Evolutionary conservation across 1,140 invertebrate species (phyloP).

Genomic region (Himalopsyche phryganea): DNA sequence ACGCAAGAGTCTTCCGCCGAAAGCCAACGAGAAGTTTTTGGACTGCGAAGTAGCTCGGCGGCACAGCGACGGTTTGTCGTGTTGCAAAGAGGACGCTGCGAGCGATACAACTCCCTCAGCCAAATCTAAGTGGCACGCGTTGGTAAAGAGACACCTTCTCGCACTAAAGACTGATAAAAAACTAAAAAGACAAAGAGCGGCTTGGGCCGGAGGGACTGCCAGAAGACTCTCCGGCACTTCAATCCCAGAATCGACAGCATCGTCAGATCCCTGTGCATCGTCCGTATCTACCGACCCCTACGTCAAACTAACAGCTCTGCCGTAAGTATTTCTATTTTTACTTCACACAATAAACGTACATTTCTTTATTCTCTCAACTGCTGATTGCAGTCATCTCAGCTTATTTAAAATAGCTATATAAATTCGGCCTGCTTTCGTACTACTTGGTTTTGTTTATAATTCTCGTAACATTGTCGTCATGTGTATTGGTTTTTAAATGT

Average conservation of each 20-base stretch:
- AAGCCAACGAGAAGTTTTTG: conserved; percentile 45
- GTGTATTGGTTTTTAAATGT: no score
- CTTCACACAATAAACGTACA: no score
- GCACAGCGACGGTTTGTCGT: conserved; percentile 55
- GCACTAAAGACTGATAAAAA: conserved; percentile 54
- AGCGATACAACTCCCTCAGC: conserved; percentile 52
- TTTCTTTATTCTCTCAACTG: no score
- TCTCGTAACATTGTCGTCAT: no score
- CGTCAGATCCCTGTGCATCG: conserved; percentile 8
- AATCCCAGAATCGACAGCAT: conserved; percentile 17
- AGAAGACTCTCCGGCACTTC: conserved; percentile 48
- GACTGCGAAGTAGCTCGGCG: conserved; percentile 54
- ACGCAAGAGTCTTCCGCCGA: conserved; percentile 49
- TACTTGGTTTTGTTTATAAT: no score
- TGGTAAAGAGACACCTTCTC: conserved; percentile 55
- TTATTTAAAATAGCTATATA: no score
- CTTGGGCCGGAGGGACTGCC: conserved; percentile 54
- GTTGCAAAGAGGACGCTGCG: conserved; percentile 52
- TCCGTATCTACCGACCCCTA: conserved; percentile 41
- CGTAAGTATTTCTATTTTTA: conserved; percentile 50
- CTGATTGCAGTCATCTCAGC: no score
- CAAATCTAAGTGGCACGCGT: conserved; percentile 55
- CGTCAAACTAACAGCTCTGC: conserved; percentile 49
- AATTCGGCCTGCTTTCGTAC: no score
- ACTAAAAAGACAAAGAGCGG: conserved; percentile 54